Percentiles rank a stretch among this genome's conserved stretches.
These are phyloP conservation scores for Ennomos fuscantarius DNA, from an alignment of 2,888 invertebrate species.

Conservation along the genomic window DNA sequence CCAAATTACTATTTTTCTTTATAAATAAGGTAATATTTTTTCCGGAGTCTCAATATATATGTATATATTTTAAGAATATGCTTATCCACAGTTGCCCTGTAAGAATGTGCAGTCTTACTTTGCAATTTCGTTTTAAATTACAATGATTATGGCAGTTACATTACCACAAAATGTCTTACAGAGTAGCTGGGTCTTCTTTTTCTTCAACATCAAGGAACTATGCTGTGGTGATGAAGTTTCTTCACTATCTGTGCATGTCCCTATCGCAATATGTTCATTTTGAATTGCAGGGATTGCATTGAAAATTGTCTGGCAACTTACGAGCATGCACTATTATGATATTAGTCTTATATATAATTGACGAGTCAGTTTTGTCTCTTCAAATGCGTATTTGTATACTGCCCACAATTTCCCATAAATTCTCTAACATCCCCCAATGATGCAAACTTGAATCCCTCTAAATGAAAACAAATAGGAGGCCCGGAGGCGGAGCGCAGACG, in stretches of 20 bases:
- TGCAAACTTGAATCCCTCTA: conserved; percentile 8
- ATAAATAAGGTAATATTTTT: conserved; percentile 5
- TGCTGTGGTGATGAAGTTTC: too few relatives aligned
- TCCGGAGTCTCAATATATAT: conserved; percentile 7
- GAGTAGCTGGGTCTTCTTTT: conserved; percentile 65
- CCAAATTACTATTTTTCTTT: background rate
- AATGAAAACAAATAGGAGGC: conserved; percentile 63
- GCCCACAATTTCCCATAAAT: too few relatives aligned
- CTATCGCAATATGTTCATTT: too few relatives aligned
- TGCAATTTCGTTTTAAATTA: conserved; percentile 28
- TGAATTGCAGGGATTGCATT: too few relatives aligned
- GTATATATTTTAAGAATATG: conserved; percentile 4
- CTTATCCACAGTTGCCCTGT: conserved; percentile 78
- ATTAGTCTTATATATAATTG: too few relatives aligned
- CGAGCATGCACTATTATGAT: too few relatives aligned
- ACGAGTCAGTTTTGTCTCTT: too few relatives aligned
- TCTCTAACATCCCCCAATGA: conserved; percentile 1
- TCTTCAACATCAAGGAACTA: background rate
- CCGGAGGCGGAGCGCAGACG: conserved; percentile 65
- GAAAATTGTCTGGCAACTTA: too few relatives aligned
- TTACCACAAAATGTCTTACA: conserved; percentile 75
- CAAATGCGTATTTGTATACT: too few relatives aligned
- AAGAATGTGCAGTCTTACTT: conserved; percentile 56
- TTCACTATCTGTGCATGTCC: too few relatives aligned
- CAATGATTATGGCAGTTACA: conserved; percentile 77